Percentiles rank a stretch among this genome's conserved stretches.
These are phyloP conservation scores for Drosophila atripex DNA, from an alignment of 2,888 invertebrate genomes.

Conservation along the genomic window DNA sequence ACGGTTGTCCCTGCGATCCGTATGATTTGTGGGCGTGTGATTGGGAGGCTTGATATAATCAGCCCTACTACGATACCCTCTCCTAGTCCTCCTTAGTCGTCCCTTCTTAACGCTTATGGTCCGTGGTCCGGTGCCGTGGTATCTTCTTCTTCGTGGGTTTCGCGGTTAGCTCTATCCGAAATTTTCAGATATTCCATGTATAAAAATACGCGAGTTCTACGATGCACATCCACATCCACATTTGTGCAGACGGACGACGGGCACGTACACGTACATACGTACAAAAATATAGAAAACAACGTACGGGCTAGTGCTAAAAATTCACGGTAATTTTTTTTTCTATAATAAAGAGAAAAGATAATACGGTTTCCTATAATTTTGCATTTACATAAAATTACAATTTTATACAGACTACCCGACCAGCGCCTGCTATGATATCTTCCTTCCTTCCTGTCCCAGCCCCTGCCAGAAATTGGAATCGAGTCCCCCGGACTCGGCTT, in stretches of 20 bases:
- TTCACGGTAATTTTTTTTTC: conserved; percentile 76
- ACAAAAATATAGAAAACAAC: conserved; percentile 62
- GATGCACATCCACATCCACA: conserved; percentile 57
- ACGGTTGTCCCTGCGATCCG: not conserved
- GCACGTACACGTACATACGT: conserved; percentile 57
- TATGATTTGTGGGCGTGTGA: conserved; percentile 1
- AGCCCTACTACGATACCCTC: conserved; percentile 10
- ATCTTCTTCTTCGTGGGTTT: conserved; percentile 4
- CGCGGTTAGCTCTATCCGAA: conserved; percentile 34
- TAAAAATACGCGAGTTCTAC: conserved; percentile 38
- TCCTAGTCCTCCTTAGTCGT: conserved; percentile 2
- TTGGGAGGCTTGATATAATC: conserved; percentile 14
- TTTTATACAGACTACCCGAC: conserved; percentile 53
- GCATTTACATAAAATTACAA: conserved; percentile 56
- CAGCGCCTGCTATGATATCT: conserved; percentile 59
- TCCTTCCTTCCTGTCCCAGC: conserved; percentile 11
- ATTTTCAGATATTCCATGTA: conserved; percentile 29
- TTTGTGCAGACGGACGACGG: conserved; percentile 56
- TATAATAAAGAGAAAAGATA: conserved; percentile 64
- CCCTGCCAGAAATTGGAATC: conserved; percentile 7
- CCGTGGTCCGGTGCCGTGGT: not conserved
- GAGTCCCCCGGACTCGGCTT: not conserved
- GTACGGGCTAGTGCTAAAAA: conserved; percentile 68
- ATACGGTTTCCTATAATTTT: conserved; percentile 67
- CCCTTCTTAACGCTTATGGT: conserved; percentile 8